Conservation (phyloP, 2,888 invertebrate genomes). For the Siphonodentalium dalli region DNA sequence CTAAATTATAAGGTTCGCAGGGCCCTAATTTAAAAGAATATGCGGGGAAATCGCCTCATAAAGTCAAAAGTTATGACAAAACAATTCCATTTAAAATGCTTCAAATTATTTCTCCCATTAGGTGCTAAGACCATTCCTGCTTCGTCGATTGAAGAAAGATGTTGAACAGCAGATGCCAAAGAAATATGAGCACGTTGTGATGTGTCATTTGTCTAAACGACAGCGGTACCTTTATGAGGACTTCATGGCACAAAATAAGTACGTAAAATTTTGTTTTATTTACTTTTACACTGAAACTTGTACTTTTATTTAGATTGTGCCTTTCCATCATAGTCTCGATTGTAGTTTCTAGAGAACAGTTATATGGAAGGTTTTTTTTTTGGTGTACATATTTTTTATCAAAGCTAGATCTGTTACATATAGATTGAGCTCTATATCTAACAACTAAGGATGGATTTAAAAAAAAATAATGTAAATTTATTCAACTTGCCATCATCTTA, state of each 20-base stretch:
- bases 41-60: too few species aligned
- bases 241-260: constrained; percentile 95
- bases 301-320: not conserved
- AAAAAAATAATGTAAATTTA: too few species aligned
- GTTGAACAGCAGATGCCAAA: constrained; percentile 98
- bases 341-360: not conserved
- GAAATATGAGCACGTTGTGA: constrained; percentile 71
- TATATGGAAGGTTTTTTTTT: not conserved
- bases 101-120: constrained; percentile 54
- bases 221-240: constrained; percentile 98
- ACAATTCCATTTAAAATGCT: not conserved
- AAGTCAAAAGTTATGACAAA: not conserved
- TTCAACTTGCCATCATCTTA: too few species aligned
- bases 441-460: too few species aligned
- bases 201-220: constrained; percentile 80
- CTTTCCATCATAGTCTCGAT: not conserved
- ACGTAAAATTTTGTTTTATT: constrained; percentile 27
- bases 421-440: too few species aligned
- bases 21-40: too few species aligned
- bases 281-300: not conserved
- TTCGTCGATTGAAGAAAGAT: constrained; percentile 96
- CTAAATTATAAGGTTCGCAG: too few species aligned
- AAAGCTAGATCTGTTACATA: too few species aligned
- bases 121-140: constrained; percentile 93
- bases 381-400: too few species aligned